Evolutionary conservation across 2,888 invertebrate genomes (phyloP), one percentile per base, ranked within the genome.

Genomic region (Lepidochrysops patricia): DNA sequence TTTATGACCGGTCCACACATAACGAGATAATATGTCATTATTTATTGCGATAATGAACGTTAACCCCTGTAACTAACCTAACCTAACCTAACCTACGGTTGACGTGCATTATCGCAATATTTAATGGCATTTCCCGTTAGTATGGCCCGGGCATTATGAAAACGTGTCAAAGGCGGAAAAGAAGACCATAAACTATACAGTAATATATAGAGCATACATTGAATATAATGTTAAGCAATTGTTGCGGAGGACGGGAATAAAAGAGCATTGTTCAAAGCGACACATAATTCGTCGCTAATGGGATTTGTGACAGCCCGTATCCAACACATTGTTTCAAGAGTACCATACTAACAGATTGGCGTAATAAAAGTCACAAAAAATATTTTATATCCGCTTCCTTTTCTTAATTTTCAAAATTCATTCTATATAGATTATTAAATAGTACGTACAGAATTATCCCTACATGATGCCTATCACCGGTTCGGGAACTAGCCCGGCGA

Each of bases 251-350:
- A 27, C 12, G 54, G 54, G 32, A 54, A 54, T 54, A 54, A 54
- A 54, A 54, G 54, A 29, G 54, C 54, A 54, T 54, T 54, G 54
- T 54, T 54, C 15, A 29, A 54, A 58, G 34, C 48, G 50, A 34
- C 58, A 50, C 58, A 58, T 58, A 58, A 50, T 58, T 58, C 34
- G 50, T 34, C 58, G 50, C 25, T 58, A 58, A 58, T 58, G 50
- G 58, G 58, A 58, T 58, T 58, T 58, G 52, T 52, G 50, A 52
- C 58, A 52, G 50, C 15, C 7, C 34, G 50, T 34, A 34, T 26
- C 32, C 58, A 25, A 50, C 50, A 34, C 58, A 58, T 29, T 32
- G 58, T 32, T 32, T 50, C 29, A 54, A 13, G 32, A 29, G 29
- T 54, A 29, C 54, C 32, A 29, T 29, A 32, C 12, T 32, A 32